These are phyloP conservation scores for Brachyistius frenatus DNA, from an alignment of 2,113 vertebrate genomes.

Conservation along the genomic window DNA sequence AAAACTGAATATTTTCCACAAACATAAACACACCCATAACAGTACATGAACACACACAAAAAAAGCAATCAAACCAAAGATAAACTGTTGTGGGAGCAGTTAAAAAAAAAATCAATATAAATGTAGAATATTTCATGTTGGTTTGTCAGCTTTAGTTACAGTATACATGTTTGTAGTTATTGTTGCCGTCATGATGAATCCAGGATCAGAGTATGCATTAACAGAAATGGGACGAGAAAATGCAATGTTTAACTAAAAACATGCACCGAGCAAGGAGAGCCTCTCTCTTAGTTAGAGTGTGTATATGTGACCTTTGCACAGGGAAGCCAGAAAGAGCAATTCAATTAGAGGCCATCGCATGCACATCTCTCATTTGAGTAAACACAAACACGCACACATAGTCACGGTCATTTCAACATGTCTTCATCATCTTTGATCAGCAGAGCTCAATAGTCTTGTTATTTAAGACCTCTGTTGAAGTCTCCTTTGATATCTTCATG, in stretches of 20 bases:
- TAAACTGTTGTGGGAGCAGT: too few species aligned
- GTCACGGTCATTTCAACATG: constrained; percentile 16
- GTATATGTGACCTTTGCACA: constrained; percentile 45
- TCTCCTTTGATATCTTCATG: not conserved
- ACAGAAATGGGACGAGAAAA: not conserved
- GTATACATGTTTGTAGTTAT: not conserved
- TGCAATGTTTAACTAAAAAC: constrained; percentile 20
- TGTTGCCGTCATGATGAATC: not conserved
- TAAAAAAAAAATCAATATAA: too few species aligned
- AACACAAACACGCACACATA: constrained; percentile 30
- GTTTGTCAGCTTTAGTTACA: not conserved
- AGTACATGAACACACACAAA: too few species aligned
- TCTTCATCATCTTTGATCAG: constrained; percentile 20
- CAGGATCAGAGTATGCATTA: not conserved
- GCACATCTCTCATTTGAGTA: constrained; percentile 29
- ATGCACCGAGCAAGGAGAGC: not conserved
- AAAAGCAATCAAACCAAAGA: not conserved
- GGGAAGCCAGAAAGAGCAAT: constrained; percentile 57
- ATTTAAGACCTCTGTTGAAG: not conserved
- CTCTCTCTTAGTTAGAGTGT: not conserved
- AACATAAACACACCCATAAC: too few species aligned
- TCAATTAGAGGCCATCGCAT: constrained; percentile 59
- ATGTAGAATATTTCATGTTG: too few species aligned
- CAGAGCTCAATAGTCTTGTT: not conserved
- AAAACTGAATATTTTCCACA: not conserved